These are phyloP conservation scores for Scylla paramamosain DNA, from an alignment of 1,140 invertebrate species.

Conservation along the genomic window DNA sequence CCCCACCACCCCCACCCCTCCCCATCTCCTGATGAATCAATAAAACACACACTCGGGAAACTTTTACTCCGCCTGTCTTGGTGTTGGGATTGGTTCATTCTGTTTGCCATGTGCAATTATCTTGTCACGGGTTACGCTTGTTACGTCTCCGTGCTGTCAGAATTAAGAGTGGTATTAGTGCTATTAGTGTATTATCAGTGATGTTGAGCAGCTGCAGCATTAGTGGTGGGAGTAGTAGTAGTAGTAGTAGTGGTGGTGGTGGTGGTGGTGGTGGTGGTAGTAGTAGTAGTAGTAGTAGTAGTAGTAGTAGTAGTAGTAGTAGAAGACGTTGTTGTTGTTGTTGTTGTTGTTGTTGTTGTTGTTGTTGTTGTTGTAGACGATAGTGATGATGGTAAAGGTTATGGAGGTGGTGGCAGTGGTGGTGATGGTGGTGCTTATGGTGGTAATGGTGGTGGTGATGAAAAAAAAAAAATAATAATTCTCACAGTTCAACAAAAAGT, in stretches of 20 bases:
- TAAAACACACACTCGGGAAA: constrained; percentile 22
- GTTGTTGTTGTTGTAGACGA: neutral
- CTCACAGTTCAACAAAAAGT: too few relatives aligned
- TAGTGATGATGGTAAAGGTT: too few relatives aligned
- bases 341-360: neutral
- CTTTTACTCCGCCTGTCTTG: neutral
- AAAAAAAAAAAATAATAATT: too few relatives aligned
- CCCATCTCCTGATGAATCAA: neutral
- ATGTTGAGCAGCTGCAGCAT: too few relatives aligned
- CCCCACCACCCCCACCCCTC: neutral
- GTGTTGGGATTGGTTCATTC: neutral
- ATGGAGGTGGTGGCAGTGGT: neutral
- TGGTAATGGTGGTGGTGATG: too few relatives aligned
- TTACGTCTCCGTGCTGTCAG: too few relatives aligned
- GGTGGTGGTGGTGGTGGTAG: neutral
- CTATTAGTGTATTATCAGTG: too few relatives aligned
- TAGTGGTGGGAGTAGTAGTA: too few relatives aligned
- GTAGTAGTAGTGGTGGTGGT: too few relatives aligned
- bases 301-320: neutral
- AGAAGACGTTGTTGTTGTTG: neutral
- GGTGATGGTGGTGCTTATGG: neutral
- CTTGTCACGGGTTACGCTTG: neutral
- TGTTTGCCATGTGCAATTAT: neutral
- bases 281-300: neutral
- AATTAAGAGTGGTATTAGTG: too few relatives aligned